Conservation (phyloP, 2,797 vertebrate genomes). For the Epinephelus malabaricus region DNA sequence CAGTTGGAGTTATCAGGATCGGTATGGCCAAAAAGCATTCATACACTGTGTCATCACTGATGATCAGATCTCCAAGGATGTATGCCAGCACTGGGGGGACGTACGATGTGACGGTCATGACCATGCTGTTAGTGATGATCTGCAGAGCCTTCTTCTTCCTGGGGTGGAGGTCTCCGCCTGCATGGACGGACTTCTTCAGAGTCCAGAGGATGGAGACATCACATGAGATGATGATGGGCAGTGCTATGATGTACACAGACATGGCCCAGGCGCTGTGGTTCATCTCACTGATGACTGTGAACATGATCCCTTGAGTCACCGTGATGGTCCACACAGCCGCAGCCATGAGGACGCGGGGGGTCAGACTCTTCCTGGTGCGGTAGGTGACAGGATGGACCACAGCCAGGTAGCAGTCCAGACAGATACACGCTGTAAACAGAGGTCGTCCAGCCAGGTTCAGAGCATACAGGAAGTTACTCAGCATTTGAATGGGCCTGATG, state of each 20-base stretch:
- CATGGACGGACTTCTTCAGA: conserved; percentile 46
- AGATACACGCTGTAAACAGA: conserved; percentile 72
- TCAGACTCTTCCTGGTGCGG: conserved; percentile 48
- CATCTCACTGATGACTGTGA: conserved; percentile 2
- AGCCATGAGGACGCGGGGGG: conserved; percentile 26
- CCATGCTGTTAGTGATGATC: conserved; percentile 70
- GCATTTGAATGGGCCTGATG: not conserved
- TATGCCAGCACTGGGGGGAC: conserved; percentile 61
- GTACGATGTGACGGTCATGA: conserved; percentile 65
- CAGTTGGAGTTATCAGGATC: conserved; percentile 28
- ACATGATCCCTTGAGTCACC: not conserved
- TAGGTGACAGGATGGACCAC: conserved; percentile 72
- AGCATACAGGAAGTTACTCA: conserved; percentile 48
- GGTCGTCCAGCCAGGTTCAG: conserved; percentile 63
- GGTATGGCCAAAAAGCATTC: conserved; percentile 51
- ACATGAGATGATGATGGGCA: conserved; percentile 66
- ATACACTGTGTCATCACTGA: conserved; percentile 9
- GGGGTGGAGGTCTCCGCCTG: conserved; percentile 58
- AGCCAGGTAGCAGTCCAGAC: conserved; percentile 72
- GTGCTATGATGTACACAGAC: conserved; percentile 39
- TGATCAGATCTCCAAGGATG: conserved; percentile 34
- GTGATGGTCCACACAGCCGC: conserved; percentile 41
- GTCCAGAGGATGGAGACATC: conserved; percentile 60
- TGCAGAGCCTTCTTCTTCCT: conserved; percentile 72
- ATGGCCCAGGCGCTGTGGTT: conserved; percentile 51